A percentile compares a stretch with the other conserved stretches of the same genome.
Conservation (phyloP, 2,797 vertebrate genomes). For the Silurus lanzhouensis region DNA sequence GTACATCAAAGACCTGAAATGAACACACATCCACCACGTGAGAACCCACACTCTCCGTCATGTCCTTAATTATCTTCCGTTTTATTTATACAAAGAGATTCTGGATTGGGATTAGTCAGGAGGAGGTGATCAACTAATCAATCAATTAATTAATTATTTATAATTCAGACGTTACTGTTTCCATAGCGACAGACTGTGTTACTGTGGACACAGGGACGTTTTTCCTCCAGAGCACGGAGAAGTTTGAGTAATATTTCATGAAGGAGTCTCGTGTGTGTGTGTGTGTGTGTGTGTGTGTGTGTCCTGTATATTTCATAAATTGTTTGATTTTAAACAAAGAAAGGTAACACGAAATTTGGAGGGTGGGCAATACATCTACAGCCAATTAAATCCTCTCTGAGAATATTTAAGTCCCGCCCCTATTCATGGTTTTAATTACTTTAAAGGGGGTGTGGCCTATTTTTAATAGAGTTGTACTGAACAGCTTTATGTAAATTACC, state of each 20-base stretch:
- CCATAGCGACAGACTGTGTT: too few relatives aligned
- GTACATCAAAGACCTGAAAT: slow-evolving; percentile 92
- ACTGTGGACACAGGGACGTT: background rate
- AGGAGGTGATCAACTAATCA: background rate
- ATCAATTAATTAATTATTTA: too few relatives aligned
- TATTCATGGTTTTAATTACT: background rate
- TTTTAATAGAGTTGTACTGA: background rate
- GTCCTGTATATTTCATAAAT: background rate
- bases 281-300: too few relatives aligned
- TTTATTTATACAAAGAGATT: too few relatives aligned
- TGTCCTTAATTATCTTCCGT: background rate
- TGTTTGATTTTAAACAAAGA: background rate
- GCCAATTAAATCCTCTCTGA: background rate
- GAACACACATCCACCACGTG: background rate
- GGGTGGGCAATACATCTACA: background rate
- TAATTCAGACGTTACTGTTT: too few relatives aligned
- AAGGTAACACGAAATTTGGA: background rate
- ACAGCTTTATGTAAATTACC: background rate
- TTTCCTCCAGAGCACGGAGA: background rate
- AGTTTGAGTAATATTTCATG: background rate
- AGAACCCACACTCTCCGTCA: background rate
- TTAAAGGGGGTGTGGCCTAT: background rate
- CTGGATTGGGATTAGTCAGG: background rate
- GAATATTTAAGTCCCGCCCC: background rate
- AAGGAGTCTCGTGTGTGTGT: too few relatives aligned